Base-by-base conservation (phyloP, 2,113 vertebrate species). In the Myiozetetes cayanensis region DNA sequence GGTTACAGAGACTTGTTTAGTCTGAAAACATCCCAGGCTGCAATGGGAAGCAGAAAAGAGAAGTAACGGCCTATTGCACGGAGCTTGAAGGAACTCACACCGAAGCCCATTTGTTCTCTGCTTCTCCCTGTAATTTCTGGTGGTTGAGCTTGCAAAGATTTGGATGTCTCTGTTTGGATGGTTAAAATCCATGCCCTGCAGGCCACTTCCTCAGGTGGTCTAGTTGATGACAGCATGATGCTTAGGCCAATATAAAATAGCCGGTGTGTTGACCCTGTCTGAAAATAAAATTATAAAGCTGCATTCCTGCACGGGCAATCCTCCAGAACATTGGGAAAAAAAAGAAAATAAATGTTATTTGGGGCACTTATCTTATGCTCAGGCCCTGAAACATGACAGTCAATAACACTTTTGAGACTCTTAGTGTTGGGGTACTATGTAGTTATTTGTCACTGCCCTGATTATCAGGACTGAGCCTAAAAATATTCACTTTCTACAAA, bases 11-110 rank as follows among this genome's bases (percentile, higher is more conserved):
- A 89, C 74, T 62, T 96, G 94, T 96, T 97, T 96, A 89, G 94
- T 95, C 93, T 97, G 89, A 96, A 97, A 97, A 96, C 80, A 96
- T 61, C 88, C 73, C 66, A 53, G 67, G 25, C 83, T 89, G 83
- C 76, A 94, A 47, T 58, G 83, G 86, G 90, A 93, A 94, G 68
- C 44, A 94, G 61, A 91, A 95, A 85, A 72, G 58, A 89, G 73
- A 84, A 88, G 65, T 20, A 35, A 85, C 11, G 1, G 50, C 35
- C 39, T 31, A 11, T 56, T 10, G 2, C 21, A n/a, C 1, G 6
- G n/a, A 53, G 65, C 28, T 76, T 52, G 50, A 80, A 88, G 83
- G 68, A 50, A 61, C 49, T 22, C 63, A 92, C 93, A 56, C 28
- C 9, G 0, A 84, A 78, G 70, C 18, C 31, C 44, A 94, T 93